Evolutionary conservation across 2,888 invertebrate species (phyloP), one percentile per base, ranked within the genome.

Genomic region (Xanthia icteritia): DNA sequence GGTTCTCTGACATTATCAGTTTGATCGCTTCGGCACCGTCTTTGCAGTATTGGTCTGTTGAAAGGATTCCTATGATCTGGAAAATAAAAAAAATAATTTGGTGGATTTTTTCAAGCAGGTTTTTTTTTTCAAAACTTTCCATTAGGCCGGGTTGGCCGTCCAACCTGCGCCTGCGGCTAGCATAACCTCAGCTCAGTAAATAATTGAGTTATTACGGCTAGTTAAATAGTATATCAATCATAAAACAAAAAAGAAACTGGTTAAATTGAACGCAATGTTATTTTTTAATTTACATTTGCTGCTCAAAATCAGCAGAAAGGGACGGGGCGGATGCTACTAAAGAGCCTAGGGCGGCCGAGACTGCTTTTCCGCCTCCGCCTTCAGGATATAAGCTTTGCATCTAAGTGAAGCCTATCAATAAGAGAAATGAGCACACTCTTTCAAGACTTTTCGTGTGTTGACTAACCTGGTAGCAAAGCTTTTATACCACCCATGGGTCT

Each of bases 1-100:
- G 91, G 63, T 88, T 91, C 11, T 97, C 97, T 1, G 94, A 91
- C 95, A 97, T 96, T 58, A 97, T 95, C 0, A 97, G 91, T 56
- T 92, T 91, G 54, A 97, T 95, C 0, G 97, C 95, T 82, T 95
- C 93, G 0, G 96, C 92, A 0, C 93, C 95, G 2, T 93, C 58
- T n/a, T 82, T 81, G 60, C 94, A 91, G 81, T 92, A 95, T 15
- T 93, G 90, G 2, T 91, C 82, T 11, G 88, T 91, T 6, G 92
- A 85, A 77, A 96, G 71, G 2, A 93, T 92, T 42, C 89, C 87
- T 71, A 92, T 85, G 68, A 96, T 94, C 96, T 96, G 93, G 60
- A 94, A 94, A 54, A 45, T 6, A 66, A 45, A 9, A 5, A 27
- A 68, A 73, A 58, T 27, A n/a, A 23, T 36, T 75, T 42, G 17